These are phyloP conservation scores for Hydrolagus colliei DNA, from an alignment of 2,797 vertebrate species.

Conservation along the genomic window DNA sequence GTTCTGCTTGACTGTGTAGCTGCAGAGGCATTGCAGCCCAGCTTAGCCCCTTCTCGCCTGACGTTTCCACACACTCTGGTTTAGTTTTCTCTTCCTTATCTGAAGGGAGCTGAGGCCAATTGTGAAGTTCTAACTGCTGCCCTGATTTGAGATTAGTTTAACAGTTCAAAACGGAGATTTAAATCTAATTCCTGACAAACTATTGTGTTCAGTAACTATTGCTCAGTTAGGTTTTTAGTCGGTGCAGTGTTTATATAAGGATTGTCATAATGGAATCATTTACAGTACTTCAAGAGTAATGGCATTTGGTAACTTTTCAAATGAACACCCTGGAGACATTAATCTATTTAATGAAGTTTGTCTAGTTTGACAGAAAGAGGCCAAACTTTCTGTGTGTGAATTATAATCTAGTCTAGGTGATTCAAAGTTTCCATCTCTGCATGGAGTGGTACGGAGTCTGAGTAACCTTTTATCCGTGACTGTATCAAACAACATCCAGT, in stretches of 20 bases:
- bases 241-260: not conserved
- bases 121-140: not conserved
- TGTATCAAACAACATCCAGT: too few species aligned
- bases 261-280: not conserved
- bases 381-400: not conserved
- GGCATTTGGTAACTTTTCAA: not conserved
- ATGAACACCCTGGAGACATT: not conserved
- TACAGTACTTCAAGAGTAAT: not conserved
- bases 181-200: not conserved
- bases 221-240: not conserved
- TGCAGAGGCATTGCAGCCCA: not conserved
- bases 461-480: not conserved
- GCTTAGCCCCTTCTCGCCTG: not conserved
- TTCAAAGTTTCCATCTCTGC: not conserved
- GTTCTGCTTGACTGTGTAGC: not conserved
- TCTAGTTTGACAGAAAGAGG: slow-evolving; percentile 19
- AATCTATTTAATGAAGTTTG: slow-evolving; percentile 20
- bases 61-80: not conserved
- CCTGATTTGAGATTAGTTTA: not conserved
- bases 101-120: not conserved
- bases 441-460: not conserved
- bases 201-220: not conserved
- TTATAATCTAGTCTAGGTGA: not conserved
- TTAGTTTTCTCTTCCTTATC: not conserved
- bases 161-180: not conserved